Conservation (phyloP, 1,140 invertebrate genomes). For the Battus philenor region DNA sequence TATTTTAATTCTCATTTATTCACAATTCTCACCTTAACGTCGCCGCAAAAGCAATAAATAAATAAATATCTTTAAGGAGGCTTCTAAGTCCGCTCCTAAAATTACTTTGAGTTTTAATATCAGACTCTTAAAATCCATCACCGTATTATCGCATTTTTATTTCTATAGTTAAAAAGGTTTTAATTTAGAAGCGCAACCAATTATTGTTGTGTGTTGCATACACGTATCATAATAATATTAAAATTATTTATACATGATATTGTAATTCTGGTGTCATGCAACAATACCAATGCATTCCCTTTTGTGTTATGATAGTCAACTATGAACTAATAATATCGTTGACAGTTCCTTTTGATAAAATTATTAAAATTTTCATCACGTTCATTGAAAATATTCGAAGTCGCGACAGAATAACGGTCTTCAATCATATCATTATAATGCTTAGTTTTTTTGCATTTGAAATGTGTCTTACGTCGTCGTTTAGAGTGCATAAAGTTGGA, state of each 20-base stretch:
- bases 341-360: slow-evolving; percentile 42
- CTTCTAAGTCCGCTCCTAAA: slow-evolving; percentile 8
- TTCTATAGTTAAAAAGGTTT: too few relatives aligned
- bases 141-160: slow-evolving; percentile 19
- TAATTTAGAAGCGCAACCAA: too few relatives aligned
- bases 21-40: slow-evolving; percentile 39
- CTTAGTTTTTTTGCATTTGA: slow-evolving; percentile 26
- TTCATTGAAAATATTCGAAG: slow-evolving; percentile 42
- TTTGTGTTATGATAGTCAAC: too few relatives aligned
- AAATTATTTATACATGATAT: too few relatives aligned
- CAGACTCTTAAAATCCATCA: slow-evolving; percentile 7
- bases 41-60: slow-evolving; percentile 15
- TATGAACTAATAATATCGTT: too few relatives aligned
- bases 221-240: too few relatives aligned
- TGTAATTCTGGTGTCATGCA: too few relatives aligned
- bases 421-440: slow-evolving; percentile 40
- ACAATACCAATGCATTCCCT: too few relatives aligned
- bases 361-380: slow-evolving; percentile 49
- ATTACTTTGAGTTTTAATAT: slow-evolving; percentile 16
- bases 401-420: slow-evolving; percentile 51
- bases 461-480: too few relatives aligned
- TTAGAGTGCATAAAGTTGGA: too few relatives aligned
- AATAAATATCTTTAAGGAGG: slow-evolving; percentile 14
- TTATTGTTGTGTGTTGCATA: too few relatives aligned
- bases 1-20: slow-evolving; percentile 56